Base-by-base conservation (phyloP, 1,140 invertebrate genomes). In the Sinella curviseta region DNA sequence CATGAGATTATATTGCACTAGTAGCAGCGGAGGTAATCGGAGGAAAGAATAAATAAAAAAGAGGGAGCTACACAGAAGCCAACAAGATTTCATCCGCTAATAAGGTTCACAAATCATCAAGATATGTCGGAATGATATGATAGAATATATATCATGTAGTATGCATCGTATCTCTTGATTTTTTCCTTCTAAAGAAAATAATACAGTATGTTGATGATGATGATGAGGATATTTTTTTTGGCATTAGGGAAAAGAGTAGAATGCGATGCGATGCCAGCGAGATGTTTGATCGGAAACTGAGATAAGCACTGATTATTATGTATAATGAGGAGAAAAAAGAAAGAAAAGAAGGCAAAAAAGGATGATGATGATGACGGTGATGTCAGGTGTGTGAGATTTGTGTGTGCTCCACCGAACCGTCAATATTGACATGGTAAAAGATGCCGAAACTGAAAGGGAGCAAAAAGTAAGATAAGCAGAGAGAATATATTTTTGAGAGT, bases 71-170 rank as follows among this genome's bases (percentile, higher is more conserved):
- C 65, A 70, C 65, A 70, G 65, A 70, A 70, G 65, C 65, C 65
- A 70, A 33, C 26, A 70, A 65, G 57, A 65, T 65, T 70, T 70
- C 65, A 70, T 70, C 65, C 65, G n/a, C 65, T 70, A 70, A 70
- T 70, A 70, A 70, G 65, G 65, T 70, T 70, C 65, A 70, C 65
- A 70, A 70, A 70, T 70, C 65, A 70, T 70, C 65, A 70, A 70
- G 65, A 70, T 70, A 33, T 70, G 65, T 70, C 65, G 65, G 65
- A 70, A 70, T 33, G 65, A 70, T 70, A 70, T n/a, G 65, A 70
- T 31, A 33, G 30, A 33, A 4, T 65, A 8, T 48, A 20, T 48
- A 48, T 48, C 39, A 20, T 48, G 20, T 48, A 8, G 57, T 26
- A 65, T n/a, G 16, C 8, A 65, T 26, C 24, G 57, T 4, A 8